Base-by-base conservation (phyloP, 2,113 vertebrate species). In the Actinemys pallida region DNA sequence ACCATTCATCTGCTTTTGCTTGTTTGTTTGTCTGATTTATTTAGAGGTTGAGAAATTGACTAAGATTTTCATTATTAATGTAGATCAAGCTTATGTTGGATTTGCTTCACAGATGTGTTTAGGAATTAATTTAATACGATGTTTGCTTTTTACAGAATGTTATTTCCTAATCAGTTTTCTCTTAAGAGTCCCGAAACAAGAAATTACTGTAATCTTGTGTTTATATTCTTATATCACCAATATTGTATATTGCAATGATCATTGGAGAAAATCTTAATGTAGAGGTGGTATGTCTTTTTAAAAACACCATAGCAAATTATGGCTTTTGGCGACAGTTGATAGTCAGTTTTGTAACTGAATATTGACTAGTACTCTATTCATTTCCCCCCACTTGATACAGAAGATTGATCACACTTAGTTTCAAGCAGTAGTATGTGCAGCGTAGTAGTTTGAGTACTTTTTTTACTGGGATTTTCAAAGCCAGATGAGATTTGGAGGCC, bases 221-320 rank as follows among this genome's bases (percentile, higher is more conserved):
- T 56, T 54, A 42, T 82, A 56, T 82, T n/a, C 22, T 82, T 85
- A 65, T 91, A 39, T 89, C 90, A 49, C 52, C 2, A 6, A 4
- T 86, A 17, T 22, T 86, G 62, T 17, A 35, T 35, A 27, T 50
- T 19, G 16, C 78, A 82, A 56, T 81, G 81, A 93, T 91, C 39
- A 49, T 29, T 13, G 62, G 42, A 94, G 62, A 90, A 93, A 88
- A 86, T 84, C 59, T 93, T 87, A 92, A 80, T 96, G 83, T 84
- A 93, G 90, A 65, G 84, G 13, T 83, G 56, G 5, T 89, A 69
- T 81, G n/a, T 20, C 54, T 0, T 78, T 62, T 83, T 87, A 84
- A 88, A 29, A 65, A 35, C 62, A 20, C 39, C 81, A 3, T 25
- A 88, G 49, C 56, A 81, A 10, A 25, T 42, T 45, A 83, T 78